Evolutionary conservation across 23 tunicate genomes (phyloP), one percentile per base, ranked within the genome.

Genomic region (Ciona savignyi): DNA sequence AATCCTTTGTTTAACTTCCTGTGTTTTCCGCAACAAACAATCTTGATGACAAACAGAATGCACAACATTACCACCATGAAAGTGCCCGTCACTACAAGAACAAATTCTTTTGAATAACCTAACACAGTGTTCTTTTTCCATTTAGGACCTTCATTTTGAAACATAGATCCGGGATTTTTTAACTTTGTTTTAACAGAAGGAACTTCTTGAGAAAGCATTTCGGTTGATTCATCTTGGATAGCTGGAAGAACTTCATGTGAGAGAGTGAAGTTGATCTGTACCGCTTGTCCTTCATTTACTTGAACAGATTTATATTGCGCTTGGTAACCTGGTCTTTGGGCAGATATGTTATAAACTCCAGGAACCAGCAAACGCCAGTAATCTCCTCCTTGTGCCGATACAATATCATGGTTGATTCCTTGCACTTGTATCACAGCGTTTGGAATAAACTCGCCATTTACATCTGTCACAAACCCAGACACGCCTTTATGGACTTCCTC

Each of bases 401-500:
- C 27, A 32, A 86, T 66, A 2, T 25, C 33, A 32, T 86, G 62
- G 19, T 69, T 23, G 27, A 74, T 81, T 25, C 30, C 73, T 3
- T 27, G 29, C 21, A 82, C 60, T 0, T 22, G 23, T 9, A 86
- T 32, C 2, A 1, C 25, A 2, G 63, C 94, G 27, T 62, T 70
- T 26, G 26, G 24, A 22, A 80, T 11, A 2, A 78, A 77, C 25
- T 27, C 62, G 0, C 70, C 83, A 15, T 35, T 30, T 1, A 62
- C 76, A 73, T 90, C 90, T 6, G 27, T 32, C 2, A 90, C 90
- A 65, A 80, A 77, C 19, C 97, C 97, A 20, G 78, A 60, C 1
- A 93, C 68, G 1, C 94, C 94, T 0, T 60, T 74, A 28, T 90
- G 56, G 21, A 68, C 70, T 63, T 69, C 60, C 63, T 83, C 88